Percentiles rank a stretch among this genome's conserved stretches.
Conservation (phyloP, 2,113 vertebrate genomes). For the Isichthys henryi region DNA sequence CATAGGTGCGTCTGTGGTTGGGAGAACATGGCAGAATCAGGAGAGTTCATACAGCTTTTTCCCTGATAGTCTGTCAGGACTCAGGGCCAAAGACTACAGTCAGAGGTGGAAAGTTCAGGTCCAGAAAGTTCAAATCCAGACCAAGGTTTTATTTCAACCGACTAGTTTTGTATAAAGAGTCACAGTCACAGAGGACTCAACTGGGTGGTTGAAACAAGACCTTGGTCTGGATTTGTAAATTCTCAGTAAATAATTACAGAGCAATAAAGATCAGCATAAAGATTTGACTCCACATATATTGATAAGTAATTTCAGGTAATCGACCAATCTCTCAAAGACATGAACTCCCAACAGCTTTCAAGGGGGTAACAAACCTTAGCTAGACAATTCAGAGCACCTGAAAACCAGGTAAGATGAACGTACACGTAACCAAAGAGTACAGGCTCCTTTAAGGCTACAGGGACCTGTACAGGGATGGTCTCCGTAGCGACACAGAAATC, state of each 20-base stretch:
- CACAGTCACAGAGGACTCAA: no score
- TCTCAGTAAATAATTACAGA: not conserved
- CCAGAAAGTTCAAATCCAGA: not conserved
- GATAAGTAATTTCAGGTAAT: not conserved
- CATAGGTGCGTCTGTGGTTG: conserved; percentile 77
- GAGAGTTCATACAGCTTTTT: not conserved
- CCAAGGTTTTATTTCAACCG: not conserved
- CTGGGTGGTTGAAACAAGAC: no score
- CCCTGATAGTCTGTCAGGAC: not conserved
- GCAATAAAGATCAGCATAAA: not conserved
- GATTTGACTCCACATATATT: not conserved
- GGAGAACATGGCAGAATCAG: not conserved
- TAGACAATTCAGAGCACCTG: not conserved
- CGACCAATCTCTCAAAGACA: not conserved
- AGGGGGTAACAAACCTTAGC: not conserved
- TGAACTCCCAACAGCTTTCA: not conserved
- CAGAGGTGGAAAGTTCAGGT: not conserved
- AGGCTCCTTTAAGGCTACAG: not conserved
- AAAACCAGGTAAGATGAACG: not conserved
- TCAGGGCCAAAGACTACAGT: not conserved
- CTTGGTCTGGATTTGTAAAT: not conserved
- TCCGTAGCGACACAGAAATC: conserved; percentile 31
- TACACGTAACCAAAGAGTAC: not conserved
- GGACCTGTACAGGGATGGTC: conserved; percentile 9
- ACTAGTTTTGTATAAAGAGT: not conserved